Conservation (phyloP, 2,797 vertebrate species). For the Agapornis canus region DNA sequence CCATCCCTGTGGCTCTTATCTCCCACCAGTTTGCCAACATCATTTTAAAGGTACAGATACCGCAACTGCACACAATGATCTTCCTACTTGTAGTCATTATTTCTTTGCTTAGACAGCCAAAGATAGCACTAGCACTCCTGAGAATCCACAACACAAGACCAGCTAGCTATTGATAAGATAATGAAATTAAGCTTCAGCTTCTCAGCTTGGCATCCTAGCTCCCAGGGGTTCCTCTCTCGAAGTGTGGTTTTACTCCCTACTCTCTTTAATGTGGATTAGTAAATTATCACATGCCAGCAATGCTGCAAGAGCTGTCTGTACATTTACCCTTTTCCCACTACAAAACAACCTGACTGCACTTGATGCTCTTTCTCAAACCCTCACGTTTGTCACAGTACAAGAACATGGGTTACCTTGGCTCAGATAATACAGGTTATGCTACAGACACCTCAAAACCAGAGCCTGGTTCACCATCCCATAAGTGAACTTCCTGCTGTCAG, state of each 20-base stretch:
- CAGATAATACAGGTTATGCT: background rate
- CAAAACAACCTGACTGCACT: accelerated
- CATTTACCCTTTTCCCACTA: background rate
- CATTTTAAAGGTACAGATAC: constrained; percentile 48
- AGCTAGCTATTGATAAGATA: constrained; percentile 56
- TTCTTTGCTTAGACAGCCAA: constrained; percentile 29
- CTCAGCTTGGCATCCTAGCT: constrained; percentile 5
- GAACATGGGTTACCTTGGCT: accelerated
- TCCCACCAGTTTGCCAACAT: constrained; percentile 21
- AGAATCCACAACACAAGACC: constrained; percentile 7
- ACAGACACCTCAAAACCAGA: background rate
- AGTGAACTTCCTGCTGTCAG: accelerated
- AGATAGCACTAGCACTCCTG: constrained; percentile 24
- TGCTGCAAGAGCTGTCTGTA: background rate
- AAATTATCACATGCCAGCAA: background rate
- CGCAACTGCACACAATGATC: background rate
- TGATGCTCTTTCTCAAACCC: background rate
- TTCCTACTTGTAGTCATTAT: constrained; percentile 21
- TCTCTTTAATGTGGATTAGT: background rate
- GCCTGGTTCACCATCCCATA: background rate
- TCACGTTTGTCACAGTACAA: accelerated
- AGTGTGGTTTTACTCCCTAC: background rate
- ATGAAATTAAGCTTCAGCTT: constrained; percentile 53
- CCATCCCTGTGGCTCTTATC: constrained; percentile 35
- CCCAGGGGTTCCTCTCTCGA: background rate